A percentile compares a stretch with the other conserved stretches of the same genome.
phyloP scores from a whole-genome alignment of 2,113 vertebrate genomes.

The Macaca mulatta region DNA sequence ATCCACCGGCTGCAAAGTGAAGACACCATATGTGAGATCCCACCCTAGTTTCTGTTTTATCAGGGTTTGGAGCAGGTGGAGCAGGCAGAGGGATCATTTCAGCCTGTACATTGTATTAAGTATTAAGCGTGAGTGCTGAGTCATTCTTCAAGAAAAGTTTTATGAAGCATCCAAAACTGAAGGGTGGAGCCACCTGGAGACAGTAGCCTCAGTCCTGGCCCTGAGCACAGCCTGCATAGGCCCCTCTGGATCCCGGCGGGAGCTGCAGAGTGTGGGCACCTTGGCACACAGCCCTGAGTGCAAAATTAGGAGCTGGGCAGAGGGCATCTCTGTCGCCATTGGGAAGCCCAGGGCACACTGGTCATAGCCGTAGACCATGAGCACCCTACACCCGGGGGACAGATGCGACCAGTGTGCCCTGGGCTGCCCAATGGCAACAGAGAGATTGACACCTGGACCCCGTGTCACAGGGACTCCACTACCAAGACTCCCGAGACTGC shows the following conservation, averaged over 20 bases:
- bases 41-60: background rate
- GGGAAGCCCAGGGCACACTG: background rate
- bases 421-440: no score
- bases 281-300: background rate
- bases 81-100: background rate
- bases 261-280: background rate
- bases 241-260: background rate
- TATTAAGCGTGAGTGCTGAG: background rate
- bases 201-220: background rate
- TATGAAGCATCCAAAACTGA: background rate
- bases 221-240: background rate
- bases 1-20: background rate
- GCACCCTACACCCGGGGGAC: no score
- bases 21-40: background rate
- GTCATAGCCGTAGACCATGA: no score
- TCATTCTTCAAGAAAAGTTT: conserved; percentile 14
- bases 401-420: no score
- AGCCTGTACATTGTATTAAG: background rate
- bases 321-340: rapidly evolving
- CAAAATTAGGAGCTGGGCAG: background rate
- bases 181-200: background rate
- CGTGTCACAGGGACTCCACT: background rate
- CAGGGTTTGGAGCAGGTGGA: background rate
- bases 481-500: background rate
- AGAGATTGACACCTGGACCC: background rate